Conservation (phyloP, 2,888 invertebrate species). For the Drosophila neotestacea region DNA sequence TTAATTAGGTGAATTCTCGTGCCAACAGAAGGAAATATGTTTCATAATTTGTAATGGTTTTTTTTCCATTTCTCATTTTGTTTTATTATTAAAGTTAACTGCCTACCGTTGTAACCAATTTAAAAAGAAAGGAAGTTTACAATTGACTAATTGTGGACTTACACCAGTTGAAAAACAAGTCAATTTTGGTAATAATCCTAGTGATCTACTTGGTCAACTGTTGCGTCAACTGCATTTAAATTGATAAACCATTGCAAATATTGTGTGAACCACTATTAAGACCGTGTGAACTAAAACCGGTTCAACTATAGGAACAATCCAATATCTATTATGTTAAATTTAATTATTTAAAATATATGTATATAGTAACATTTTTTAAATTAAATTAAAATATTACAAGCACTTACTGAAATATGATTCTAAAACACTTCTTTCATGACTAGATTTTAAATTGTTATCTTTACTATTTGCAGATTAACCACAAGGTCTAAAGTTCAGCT, state of each 20-base stretch:
- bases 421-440: neutral
- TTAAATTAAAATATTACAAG: too few species aligned
- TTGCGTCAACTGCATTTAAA: too few species aligned
- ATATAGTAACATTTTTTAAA: too few species aligned
- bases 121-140: neutral
- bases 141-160: too few species aligned
- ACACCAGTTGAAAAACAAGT: too few species aligned
- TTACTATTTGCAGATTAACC: conserved; percentile 42
- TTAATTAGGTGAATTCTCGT: conserved; percentile 47
- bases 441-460: conserved; percentile 7
- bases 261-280: neutral
- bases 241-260: too few species aligned
- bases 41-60: conserved; percentile 20
- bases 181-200: too few species aligned
- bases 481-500: conserved; percentile 56
- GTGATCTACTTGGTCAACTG: too few species aligned
- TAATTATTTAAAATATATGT: neutral
- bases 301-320: neutral
- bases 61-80: neutral
- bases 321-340: neutral
- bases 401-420: too few species aligned
- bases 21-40: conserved; percentile 10
- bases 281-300: conserved; percentile 13
- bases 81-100: conserved; percentile 3
- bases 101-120: neutral